Evolutionary conservation across 1,140 invertebrate species (phyloP).

Genomic region (Artemia franciscana): DNA sequence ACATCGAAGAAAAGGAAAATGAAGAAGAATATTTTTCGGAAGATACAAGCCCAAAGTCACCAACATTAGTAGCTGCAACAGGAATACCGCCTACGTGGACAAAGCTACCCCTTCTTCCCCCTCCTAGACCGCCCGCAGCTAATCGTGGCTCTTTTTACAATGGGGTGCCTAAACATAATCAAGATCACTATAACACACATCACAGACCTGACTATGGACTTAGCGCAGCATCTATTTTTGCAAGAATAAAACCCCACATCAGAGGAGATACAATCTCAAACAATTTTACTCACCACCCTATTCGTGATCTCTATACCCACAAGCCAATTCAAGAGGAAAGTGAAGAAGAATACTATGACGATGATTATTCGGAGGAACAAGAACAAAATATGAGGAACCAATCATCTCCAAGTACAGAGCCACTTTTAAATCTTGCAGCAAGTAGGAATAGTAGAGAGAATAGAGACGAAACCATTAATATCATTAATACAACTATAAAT

Average conservation of each 20-base stretch:
- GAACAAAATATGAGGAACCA: no score
- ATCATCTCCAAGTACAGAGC: no score
- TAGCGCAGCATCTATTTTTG: not conserved
- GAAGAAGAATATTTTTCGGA: not conserved
- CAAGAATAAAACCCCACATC: not conserved
- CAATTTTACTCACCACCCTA: not conserved
- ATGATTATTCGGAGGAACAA: not conserved
- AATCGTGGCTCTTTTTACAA: not conserved
- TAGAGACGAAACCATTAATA: no score
- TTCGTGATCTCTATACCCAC: not conserved
- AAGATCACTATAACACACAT: not conserved
- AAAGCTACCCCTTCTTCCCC: not conserved
- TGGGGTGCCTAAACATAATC: not conserved
- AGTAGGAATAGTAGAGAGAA: no score
- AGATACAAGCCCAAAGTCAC: not conserved
- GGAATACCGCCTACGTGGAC: not conserved
- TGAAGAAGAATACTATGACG: not conserved
- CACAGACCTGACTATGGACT: not conserved
- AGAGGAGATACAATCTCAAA: not conserved
- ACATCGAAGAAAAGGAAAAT: not conserved
- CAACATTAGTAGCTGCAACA: not conserved
- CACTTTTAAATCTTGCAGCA: no score
- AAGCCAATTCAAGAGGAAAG: not conserved
- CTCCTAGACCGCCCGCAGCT: not conserved
- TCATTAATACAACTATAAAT: no score